These are phyloP conservation scores for Crepidodera aurea DNA, from an alignment of 2,888 invertebrate species.

Conservation along the genomic window DNA sequence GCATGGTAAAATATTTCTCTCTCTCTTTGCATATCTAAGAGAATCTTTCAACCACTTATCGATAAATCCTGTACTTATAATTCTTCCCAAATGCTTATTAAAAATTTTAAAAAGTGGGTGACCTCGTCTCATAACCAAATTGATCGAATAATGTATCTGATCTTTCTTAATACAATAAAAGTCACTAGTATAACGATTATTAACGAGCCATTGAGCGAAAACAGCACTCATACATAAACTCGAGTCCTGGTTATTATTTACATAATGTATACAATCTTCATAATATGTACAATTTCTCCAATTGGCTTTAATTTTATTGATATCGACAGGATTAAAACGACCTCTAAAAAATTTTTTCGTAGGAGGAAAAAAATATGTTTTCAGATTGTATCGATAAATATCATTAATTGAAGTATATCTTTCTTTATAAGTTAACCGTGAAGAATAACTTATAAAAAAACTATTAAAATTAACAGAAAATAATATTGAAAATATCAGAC, in stretches of 20 bases:
- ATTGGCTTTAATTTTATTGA: slow-evolving; percentile 1
- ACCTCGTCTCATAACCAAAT: slow-evolving; percentile 31
- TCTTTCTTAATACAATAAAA: slow-evolving; percentile 24
- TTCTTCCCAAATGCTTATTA: slow-evolving; percentile 20
- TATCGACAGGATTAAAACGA: background rate
- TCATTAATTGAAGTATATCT: slow-evolving; percentile 26
- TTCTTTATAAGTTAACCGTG: slow-evolving; percentile 19
- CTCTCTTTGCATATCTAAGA: background rate
- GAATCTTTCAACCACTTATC: slow-evolving; percentile 30
- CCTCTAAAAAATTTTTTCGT: slow-evolving; percentile 15
- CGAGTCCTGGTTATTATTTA: slow-evolving; percentile 23
- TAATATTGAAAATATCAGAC: slow-evolving; percentile 18
- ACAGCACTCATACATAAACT: slow-evolving; percentile 23
- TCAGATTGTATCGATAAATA: slow-evolving; percentile 30
- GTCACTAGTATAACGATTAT: background rate
- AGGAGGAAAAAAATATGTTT: slow-evolving; percentile 20
- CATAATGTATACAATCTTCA: slow-evolving; percentile 21
- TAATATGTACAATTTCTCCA: slow-evolving; percentile 23
- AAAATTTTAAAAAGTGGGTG: slow-evolving; percentile 23
- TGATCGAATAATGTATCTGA: slow-evolving; percentile 22
- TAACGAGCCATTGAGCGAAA: slow-evolving; percentile 14
- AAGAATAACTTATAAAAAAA: slow-evolving; percentile 25
- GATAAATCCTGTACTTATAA: slow-evolving; percentile 26
- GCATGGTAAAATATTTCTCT: slow-evolving; percentile 1
- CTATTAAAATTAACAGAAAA: slow-evolving; percentile 16